These are phyloP conservation scores for Coronaproctus castanopsis DNA, from an alignment of 2,888 invertebrate species.

Conservation along the genomic window DNA sequence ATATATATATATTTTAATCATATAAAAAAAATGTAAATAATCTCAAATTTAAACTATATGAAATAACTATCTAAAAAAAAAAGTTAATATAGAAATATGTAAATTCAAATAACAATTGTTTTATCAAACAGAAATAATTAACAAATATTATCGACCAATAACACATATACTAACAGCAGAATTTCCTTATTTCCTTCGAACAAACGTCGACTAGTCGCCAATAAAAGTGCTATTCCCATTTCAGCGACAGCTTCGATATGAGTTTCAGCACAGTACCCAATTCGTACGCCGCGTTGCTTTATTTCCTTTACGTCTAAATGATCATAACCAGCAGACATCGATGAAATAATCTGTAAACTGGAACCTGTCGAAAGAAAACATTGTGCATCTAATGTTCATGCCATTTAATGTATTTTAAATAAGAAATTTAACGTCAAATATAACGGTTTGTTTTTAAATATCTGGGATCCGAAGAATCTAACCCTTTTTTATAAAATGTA, in stretches of 20 bases:
- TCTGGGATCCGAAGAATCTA: too few relatives aligned
- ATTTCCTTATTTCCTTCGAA: constrained; percentile 40
- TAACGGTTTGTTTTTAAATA: too few relatives aligned
- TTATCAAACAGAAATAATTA: neutral
- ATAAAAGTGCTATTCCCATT: constrained; percentile 56
- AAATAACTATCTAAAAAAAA: too few relatives aligned
- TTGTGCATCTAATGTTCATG: too few relatives aligned
- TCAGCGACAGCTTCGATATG: constrained; percentile 81
- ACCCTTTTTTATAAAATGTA: too few relatives aligned
- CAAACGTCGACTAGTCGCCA: constrained; percentile 63
- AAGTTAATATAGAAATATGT: too few relatives aligned
- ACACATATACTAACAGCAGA: constrained; percentile 17
- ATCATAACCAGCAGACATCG: constrained; percentile 80
- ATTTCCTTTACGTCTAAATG: constrained; percentile 66
- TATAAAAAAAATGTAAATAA: too few relatives aligned
- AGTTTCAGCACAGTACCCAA: constrained; percentile 78
- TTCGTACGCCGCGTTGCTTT: constrained; percentile 44
- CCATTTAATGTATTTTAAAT: too few relatives aligned
- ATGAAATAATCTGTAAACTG: constrained; percentile 66
- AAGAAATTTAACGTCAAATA: too few relatives aligned
- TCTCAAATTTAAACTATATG: too few relatives aligned
- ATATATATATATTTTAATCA: too few relatives aligned
- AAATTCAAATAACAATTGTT: constrained; percentile 31
- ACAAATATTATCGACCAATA: constrained; percentile 5
- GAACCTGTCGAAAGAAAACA: too few relatives aligned